Percentiles rank a stretch among this genome's conserved stretches.
Evolutionary conservation across 2,113 vertebrate species (phyloP).

Genomic region (Progne subis): DNA sequence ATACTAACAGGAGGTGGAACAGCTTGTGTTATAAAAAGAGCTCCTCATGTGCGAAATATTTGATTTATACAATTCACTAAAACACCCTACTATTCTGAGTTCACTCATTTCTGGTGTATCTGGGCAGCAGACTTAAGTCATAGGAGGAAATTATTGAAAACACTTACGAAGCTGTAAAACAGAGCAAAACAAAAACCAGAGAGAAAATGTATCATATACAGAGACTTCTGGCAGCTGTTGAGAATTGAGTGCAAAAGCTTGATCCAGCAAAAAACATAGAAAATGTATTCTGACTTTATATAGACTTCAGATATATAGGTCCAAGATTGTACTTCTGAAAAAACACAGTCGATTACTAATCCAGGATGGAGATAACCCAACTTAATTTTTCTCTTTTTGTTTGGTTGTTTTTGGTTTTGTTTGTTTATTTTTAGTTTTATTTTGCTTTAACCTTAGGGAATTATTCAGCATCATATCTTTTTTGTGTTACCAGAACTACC

Average conservation of each 20-base stretch:
- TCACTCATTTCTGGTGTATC: background rate
- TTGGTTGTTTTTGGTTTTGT: background rate
- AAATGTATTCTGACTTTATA: background rate
- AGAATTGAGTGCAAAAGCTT: background rate
- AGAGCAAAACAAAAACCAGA: background rate
- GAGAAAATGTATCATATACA: background rate
- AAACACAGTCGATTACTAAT: background rate
- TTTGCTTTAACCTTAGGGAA: background rate
- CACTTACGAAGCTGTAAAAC: background rate
- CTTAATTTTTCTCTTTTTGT: background rate
- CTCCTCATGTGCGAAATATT: background rate
- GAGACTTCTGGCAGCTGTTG: background rate
- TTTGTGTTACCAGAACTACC: background rate
- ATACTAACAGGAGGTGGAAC: background rate
- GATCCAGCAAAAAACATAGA: background rate
- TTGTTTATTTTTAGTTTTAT: background rate
- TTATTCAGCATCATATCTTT: background rate
- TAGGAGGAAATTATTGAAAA: background rate
- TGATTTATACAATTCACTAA: background rate
- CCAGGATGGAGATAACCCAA: background rate
- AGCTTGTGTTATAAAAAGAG: background rate
- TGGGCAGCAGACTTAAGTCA: background rate
- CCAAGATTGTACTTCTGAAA: background rate
- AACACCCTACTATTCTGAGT: background rate
- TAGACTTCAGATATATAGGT: background rate